These are phyloP conservation scores for Formica selysi DNA, from an alignment of 1,140 invertebrate species.

Conservation along the genomic window DNA sequence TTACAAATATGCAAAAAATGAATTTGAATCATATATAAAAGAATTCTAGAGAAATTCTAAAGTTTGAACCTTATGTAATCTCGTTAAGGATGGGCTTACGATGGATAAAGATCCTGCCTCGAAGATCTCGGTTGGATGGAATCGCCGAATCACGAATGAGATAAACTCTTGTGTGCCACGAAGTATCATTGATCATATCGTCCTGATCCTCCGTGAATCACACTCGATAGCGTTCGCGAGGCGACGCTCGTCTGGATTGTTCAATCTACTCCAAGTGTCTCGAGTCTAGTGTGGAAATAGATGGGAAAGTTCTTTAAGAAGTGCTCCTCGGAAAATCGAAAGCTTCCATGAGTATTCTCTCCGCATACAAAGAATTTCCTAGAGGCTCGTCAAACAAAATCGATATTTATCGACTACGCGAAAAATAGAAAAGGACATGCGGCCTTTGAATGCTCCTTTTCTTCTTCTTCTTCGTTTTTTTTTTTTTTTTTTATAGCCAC, in stretches of 20 bases:
- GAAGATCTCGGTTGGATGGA: slow-evolving; percentile 26
- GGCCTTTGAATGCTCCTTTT: not conserved
- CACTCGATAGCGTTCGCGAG: slow-evolving; percentile 50
- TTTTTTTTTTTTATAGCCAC: not conserved
- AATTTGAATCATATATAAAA: not conserved
- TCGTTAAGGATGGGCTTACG: not conserved
- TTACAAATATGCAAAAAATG: not conserved
- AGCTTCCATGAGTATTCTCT: slow-evolving; percentile 56
- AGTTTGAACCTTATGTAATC: not conserved
- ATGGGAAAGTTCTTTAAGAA: slow-evolving; percentile 54
- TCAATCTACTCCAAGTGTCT: slow-evolving; percentile 71
- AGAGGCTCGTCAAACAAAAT: slow-evolving; percentile 45
- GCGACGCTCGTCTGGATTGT: slow-evolving; percentile 66
- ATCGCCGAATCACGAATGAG: slow-evolving; percentile 40
- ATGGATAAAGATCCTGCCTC: slow-evolving; percentile 13
- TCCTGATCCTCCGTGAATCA: slow-evolving; percentile 65
- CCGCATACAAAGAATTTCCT: slow-evolving; percentile 32
- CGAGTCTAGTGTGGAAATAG: slow-evolving; percentile 40
- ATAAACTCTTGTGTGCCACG: slow-evolving; percentile 6
- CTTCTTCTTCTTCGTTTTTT: too few species aligned
- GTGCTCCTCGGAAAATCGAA: slow-evolving; percentile 64
- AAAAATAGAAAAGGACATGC: not conserved
- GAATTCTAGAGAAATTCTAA: not conserved
- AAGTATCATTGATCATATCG: slow-evolving; percentile 71
- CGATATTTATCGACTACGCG: not conserved